Evolutionary conservation across 2,888 invertebrate species (phyloP), one percentile per base, ranked within the genome.

Genomic region (Meteorus colon): DNA sequence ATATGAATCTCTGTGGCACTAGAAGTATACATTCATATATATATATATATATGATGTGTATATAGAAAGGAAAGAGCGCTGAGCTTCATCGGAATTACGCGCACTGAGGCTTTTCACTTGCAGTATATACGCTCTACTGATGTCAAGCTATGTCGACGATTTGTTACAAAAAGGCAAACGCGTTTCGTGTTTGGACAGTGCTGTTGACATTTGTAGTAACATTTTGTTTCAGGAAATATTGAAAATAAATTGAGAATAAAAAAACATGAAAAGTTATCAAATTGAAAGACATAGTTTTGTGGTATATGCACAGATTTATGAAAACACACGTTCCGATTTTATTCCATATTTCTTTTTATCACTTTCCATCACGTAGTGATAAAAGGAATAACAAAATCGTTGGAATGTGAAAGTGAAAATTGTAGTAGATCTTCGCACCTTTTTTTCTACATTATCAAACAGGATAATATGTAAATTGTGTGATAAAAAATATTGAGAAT

Each of bases 1-100:
- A 48, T 48, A 48, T n/a, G 16, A 16, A n/a, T 48, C 16, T 48
- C 16, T 48, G 16, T 41, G 6, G 12, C 8, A 41, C 12, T 41
- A 12, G 12, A 2, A 41, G 41, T 12, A 41, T 34, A 34, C 0
- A 45, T 45, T 12, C 10, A 45, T 45, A 45, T 14, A 62, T 59
- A 59, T 34, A 62, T 51, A 51, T 34, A 55, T 34, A 34, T n/a
- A 12, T 41, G 12, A 14, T n/a, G n/a, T 48, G 4, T 48, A n/a
- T 48, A 48, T 31, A 67, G 19, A 19, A 73, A 34, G 67, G 67
- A 60, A 70, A 65, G 24, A 66, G 66, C 65, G 65, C 8, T 5
- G 8, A 41, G 45, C 60, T 24, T 41, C 45, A 69, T 69, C 19
- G 45, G 71, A 10, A 29, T 45, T 60, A 34, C 19, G 10, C 48